Evolutionary conservation across 1,140 invertebrate genomes (phyloP), one percentile per base, ranked within the genome.

Genomic region (Colletes latitarsis): DNA sequence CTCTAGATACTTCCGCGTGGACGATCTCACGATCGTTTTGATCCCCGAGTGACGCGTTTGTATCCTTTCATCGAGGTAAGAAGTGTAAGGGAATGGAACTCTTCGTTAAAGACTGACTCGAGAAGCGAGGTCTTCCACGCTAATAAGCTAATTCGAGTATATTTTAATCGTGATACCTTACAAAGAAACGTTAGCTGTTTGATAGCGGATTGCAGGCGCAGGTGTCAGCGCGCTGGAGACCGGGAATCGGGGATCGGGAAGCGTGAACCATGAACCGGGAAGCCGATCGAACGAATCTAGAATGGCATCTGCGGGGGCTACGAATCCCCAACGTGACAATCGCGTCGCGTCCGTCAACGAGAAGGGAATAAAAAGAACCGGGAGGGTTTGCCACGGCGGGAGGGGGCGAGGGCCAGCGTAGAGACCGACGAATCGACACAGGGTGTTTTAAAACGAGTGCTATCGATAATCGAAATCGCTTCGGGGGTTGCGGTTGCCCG

Each of bases 401-500:
- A 60, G 66, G 57, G 69, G 82, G 78, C 77, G 80, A 73, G 77
- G 68, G 74, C 41, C 63, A 88, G 82, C 82, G 84, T 71, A 67
- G 82, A 69, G 73, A 83, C 74, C 73, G 86, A 87, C 88, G 90
- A 89, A 92, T 91, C 90, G 88, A 88, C 89, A 89, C 90, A 75
- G 90, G 89, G 88, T 92, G 89, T 92, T 92, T 92, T 92, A 92
- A 92, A 91, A 91, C 91, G 91, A 91, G 91, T 91, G 90, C 89
- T 92, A 92, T 92, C 91, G 91, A 90, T 92, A 92, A 92, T 91
- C 91, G 91, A 92, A 92, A 92, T 91, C 91, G 89, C 89, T 88
- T 64, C 73, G 87, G 89, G 90, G 91, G 90, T 91, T 89, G 89
- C 88, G 86, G 77, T 86, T 87, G 81, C 84, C 84, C 85, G 77